Base-by-base conservation (phyloP, 2,888 invertebrate genomes). In the Brenthis daphne region DNA sequence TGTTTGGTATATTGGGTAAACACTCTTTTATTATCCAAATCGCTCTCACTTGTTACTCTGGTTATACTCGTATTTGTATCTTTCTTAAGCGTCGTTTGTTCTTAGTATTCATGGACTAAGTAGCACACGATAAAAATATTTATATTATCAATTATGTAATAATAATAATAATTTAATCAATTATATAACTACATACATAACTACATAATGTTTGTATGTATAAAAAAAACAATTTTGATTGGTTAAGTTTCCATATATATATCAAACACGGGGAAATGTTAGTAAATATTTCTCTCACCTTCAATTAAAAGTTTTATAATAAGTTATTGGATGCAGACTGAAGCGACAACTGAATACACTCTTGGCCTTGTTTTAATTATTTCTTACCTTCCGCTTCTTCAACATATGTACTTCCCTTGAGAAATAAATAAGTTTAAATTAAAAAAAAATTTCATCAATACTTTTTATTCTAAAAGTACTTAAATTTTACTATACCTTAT, bases 31-130 rank as follows among this genome's bases (percentile, higher is more conserved):
- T 77, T 80, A 80, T 83, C 85, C 77, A 83, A 85, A 88, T 87
- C 84, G 81, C 82, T 83, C 76, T 84, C 83, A 81, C 84, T 85
- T 85, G 85, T 86, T 85, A 82, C 81, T 76, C 79, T 43, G 37
- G 3, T 11, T 43, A 11, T 43, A 4, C 16, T 16, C 16, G 16
- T 16, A 29, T 29, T 4, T 29, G 29, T 29, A 29, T 4, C 29
- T 29, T 29, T 29, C 29, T 29, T 5, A 29, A 29, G 29, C 4
- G 29, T 29, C 29, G 37, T 37, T 37, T 37, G 8, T 6, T 37
- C 6, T 37, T 37, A 37, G 8, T 37, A 8, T 8, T 37, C 1
- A 37, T 37, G 1, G 37, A 37, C 37, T 37, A 37, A 37, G 37
- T 8, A 0, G 6, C 1, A 37, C 37, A 37, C 8, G 37, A 37